A percentile compares a stretch with the other conserved stretches of the same genome.
These are phyloP conservation scores for Taxidea taxus DNA, from an alignment of 2,113 vertebrate species.

Conservation along the genomic window DNA sequence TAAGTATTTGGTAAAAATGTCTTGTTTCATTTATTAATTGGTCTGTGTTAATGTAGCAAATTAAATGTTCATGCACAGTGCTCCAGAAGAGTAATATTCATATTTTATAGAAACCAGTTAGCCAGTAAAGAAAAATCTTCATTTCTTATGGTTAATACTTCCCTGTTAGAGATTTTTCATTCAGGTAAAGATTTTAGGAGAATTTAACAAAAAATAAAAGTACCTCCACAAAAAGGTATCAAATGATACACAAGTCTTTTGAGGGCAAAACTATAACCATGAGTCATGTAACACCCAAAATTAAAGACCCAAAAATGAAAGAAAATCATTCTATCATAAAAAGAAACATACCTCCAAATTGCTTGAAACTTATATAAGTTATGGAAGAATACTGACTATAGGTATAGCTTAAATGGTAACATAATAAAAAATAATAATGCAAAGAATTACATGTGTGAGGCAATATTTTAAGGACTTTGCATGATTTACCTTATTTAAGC, in stretches of 20 bases:
- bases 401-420: not conserved
- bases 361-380: not conserved
- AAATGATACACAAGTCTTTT: not conserved
- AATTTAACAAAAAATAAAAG: not conserved
- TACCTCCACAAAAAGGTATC: not conserved
- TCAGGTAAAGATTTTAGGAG: not conserved
- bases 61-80: not conserved
- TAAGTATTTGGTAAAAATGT: conserved; percentile 63
- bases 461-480: not conserved
- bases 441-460: not conserved
- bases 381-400: not conserved
- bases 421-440: not conserved
- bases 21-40: conserved; percentile 23
- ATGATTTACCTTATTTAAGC: not conserved
- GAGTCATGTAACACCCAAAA: not conserved
- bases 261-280: not conserved
- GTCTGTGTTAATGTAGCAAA: conserved; percentile 17
- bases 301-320: not conserved
- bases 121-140: not conserved
- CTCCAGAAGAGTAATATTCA: not conserved
- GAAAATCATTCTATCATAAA: not conserved
- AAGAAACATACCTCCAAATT: not conserved
- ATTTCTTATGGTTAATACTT: not conserved
- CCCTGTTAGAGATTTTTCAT: rapidly evolving
- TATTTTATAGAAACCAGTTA: not conserved